These are phyloP conservation scores for Triplophysa dalaica DNA, from an alignment of 2,113 vertebrate genomes.

Conservation along the genomic window DNA sequence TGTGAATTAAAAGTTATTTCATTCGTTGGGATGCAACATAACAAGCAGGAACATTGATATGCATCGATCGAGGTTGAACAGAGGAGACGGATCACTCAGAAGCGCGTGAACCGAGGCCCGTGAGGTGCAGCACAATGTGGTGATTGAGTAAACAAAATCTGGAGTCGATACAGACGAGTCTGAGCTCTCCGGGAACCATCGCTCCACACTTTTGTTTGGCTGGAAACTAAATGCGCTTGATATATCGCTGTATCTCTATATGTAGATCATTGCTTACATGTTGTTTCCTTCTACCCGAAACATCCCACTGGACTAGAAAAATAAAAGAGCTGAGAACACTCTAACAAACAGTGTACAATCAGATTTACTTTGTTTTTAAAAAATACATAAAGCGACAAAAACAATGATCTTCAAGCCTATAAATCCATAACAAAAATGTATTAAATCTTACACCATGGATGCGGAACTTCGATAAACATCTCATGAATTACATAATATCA, in stretches of 20 bases:
- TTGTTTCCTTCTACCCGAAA: constrained; percentile 5
- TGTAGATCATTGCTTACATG: constrained; percentile 1
- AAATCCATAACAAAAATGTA: too few species aligned
- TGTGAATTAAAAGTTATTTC: neutral
- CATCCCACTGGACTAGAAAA: constrained; percentile 1
- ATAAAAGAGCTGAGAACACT: neutral
- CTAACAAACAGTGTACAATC: neutral
- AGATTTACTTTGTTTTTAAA: neutral
- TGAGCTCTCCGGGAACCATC: constrained; percentile 4
- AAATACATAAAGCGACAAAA: neutral
- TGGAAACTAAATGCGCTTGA: constrained; percentile 10
- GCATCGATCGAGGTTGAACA: constrained; percentile 21
- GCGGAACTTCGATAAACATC: neutral
- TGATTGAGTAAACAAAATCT: constrained; percentile 23
- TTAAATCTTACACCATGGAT: too few species aligned
- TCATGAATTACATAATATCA: neutral
- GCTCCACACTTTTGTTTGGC: neutral
- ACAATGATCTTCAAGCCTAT: neutral
- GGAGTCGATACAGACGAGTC: constrained; percentile 2
- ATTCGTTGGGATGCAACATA: neutral
- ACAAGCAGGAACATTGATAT: constrained; percentile 6
- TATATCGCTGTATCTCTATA: neutral
- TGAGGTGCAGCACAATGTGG: neutral
- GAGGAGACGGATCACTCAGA: neutral
- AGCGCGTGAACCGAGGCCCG: neutral